Percentiles rank a stretch among this genome's conserved stretches.
Evolutionary conservation across 2,888 invertebrate species (phyloP).

Genomic region (Drosophila phalerata): DNA sequence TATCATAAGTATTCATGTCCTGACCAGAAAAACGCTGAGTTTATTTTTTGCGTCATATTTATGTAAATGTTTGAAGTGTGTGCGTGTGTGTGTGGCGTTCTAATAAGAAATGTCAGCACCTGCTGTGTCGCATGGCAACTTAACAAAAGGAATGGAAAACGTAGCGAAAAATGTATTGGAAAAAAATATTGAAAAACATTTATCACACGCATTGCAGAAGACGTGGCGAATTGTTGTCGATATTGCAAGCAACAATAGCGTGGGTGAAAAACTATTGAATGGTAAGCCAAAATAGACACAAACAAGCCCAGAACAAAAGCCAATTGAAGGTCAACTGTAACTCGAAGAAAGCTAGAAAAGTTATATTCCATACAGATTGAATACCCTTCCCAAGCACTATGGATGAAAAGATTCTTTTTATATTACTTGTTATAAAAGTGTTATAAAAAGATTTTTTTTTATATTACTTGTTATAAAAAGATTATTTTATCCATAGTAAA

Average conservation of each 20-base stretch:
- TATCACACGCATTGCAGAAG: conserved; percentile 5
- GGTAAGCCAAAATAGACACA: neutral
- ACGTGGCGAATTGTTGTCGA: neutral
- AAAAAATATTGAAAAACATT: conserved; percentile 6
- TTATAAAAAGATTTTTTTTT: too few relatives aligned
- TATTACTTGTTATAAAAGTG: too few relatives aligned
- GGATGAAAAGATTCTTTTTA: too few relatives aligned
- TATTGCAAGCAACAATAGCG: neutral
- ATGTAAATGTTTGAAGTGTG: conserved; percentile 1
- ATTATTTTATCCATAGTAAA: too few relatives aligned
- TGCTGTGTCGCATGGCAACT: neutral
- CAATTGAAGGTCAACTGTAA: conserved; percentile 30
- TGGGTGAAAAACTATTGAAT: conserved; percentile 13
- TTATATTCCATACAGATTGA: neutral
- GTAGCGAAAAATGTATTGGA: neutral
- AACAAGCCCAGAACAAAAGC: conserved; percentile 32
- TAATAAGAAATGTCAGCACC: conserved; percentile 16
- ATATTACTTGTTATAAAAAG: too few relatives aligned
- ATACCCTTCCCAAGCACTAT: neutral
- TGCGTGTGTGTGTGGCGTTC: conserved; percentile 9
- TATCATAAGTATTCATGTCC: conserved; percentile 8
- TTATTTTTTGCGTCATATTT: neutral
- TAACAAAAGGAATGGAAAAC: neutral
- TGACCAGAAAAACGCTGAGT: conserved; percentile 7
- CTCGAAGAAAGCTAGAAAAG: neutral